phyloP scores from a whole-genome alignment of 1,140 invertebrate species.

The Wasmannia auropunctata region DNA sequence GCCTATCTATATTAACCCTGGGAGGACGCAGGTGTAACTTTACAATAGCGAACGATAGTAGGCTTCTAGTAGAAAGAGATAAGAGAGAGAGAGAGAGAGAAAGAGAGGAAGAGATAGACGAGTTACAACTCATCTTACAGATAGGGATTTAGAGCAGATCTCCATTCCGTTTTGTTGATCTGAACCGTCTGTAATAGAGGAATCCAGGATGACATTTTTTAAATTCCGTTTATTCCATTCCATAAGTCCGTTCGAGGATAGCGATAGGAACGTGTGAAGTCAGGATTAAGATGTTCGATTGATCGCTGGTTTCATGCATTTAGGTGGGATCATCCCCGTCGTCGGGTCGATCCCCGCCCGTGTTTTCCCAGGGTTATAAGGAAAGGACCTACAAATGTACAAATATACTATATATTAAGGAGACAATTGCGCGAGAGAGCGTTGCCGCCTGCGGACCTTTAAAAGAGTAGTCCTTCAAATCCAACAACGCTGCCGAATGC shows the following conservation, averaged over 20 bases:
- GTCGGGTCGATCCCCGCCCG: neutral
- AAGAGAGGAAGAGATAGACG: too few species aligned
- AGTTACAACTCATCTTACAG: too few species aligned
- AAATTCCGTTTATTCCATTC: neutral
- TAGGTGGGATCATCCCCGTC: neutral
- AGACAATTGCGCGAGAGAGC: slow-evolving; percentile 64
- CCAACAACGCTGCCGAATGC: slow-evolving; percentile 81
- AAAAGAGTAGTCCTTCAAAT: slow-evolving; percentile 81
- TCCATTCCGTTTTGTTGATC: neutral
- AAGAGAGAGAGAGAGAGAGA: too few species aligned
- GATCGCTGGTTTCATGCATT: neutral
- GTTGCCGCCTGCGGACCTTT: slow-evolving; percentile 66
- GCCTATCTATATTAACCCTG: slow-evolving; percentile 43
- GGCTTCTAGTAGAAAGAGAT: neutral
- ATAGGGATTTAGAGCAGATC: neutral
- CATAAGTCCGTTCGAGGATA: neutral
- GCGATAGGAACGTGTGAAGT: neutral
- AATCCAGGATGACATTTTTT: neutral
- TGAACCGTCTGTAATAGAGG: neutral
- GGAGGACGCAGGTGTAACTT: slow-evolving; percentile 1
- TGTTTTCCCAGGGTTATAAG: slow-evolving; percentile 21
- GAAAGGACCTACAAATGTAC: slow-evolving; percentile 67
- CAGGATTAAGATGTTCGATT: neutral
- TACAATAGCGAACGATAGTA: neutral
- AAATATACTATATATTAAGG: slow-evolving; percentile 63